Evolutionary conservation across 1,140 invertebrate genomes (phyloP).

Genomic region (Bombus fervidus): DNA sequence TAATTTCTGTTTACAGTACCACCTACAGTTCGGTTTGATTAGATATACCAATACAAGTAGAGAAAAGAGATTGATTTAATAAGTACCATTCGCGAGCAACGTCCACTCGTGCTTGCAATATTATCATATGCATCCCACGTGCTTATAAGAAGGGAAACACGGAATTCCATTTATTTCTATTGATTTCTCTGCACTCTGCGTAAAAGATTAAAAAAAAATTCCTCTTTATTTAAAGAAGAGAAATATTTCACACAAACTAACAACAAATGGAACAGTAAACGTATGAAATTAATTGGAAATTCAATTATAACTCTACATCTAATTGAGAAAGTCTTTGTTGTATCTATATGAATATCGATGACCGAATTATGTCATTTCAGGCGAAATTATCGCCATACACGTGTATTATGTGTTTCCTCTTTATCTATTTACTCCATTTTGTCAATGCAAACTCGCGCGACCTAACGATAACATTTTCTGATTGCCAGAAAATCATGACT

Average conservation of each 20-base stretch:
- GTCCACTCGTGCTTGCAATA: slow-evolving; percentile 43
- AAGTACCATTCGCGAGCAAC: slow-evolving; percentile 47
- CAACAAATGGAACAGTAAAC: neutral
- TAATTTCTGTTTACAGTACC: slow-evolving; percentile 43
- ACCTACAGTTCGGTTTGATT: slow-evolving; percentile 46
- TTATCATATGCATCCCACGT: slow-evolving; percentile 40
- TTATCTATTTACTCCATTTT: slow-evolving; percentile 9
- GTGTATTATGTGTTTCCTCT: neutral
- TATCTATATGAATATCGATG: slow-evolving; percentile 18
- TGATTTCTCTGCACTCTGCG: neutral
- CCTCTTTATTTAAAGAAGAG: neutral
- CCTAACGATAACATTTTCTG: slow-evolving; percentile 26
- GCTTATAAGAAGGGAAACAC: slow-evolving; percentile 18
- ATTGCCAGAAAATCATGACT: neutral
- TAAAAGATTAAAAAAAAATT: neutral
- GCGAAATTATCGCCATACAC: neutral
- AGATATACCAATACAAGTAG: slow-evolving; percentile 38
- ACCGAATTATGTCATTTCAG: slow-evolving; percentile 36
- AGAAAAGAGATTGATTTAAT: slow-evolving; percentile 48
- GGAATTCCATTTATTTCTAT: slow-evolving; percentile 34
- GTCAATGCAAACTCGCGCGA: slow-evolving; percentile 10
- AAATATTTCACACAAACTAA: neutral
- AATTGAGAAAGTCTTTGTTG: neutral
- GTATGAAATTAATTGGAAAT: neutral
- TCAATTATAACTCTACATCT: neutral